A percentile compares a stretch with the other conserved stretches of the same genome.
These are phyloP conservation scores for Daboia siamensis DNA, from an alignment of 2,113 vertebrate genomes.

Conservation along the genomic window DNA sequence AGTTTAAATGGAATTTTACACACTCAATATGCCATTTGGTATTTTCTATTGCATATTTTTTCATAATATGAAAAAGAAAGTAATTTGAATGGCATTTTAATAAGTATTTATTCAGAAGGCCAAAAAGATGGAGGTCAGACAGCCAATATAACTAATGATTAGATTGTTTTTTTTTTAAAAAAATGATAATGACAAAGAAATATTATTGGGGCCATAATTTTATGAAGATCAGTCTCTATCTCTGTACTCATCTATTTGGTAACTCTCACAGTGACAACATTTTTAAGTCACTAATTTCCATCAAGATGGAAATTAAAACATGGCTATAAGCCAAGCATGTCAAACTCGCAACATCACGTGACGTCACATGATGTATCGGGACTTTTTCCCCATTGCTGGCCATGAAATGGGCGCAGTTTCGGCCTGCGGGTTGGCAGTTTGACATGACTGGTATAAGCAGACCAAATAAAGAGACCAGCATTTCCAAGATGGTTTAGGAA, in stretches of 20 bases:
- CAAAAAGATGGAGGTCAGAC: not conserved
- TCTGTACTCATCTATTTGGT: not conserved
- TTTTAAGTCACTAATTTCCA: not conserved
- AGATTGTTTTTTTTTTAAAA: not conserved
- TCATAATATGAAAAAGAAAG: not conserved
- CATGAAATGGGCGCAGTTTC: too few relatives aligned
- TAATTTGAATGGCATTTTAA: not conserved
- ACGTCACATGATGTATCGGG: too few relatives aligned
- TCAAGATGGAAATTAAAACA: not conserved
- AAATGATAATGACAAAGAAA: not conserved
- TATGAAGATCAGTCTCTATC: not conserved
- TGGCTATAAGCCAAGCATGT: too few relatives aligned
- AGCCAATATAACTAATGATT: not conserved
- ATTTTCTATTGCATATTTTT: not conserved
- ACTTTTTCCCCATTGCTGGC: too few relatives aligned
- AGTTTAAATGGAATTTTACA: not conserved
- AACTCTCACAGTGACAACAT: not conserved
- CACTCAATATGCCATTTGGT: not conserved
- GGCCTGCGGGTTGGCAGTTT: too few relatives aligned
- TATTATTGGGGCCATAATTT: not conserved
- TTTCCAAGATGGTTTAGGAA: not conserved
- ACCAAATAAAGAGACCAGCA: not conserved
- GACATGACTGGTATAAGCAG: not conserved
- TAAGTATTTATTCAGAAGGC: slow-evolving; percentile 2
- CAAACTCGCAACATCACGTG: too few relatives aligned